phyloP scores from a whole-genome alignment of 2,888 invertebrate genomes.

The Hydraecia micacea region DNA sequence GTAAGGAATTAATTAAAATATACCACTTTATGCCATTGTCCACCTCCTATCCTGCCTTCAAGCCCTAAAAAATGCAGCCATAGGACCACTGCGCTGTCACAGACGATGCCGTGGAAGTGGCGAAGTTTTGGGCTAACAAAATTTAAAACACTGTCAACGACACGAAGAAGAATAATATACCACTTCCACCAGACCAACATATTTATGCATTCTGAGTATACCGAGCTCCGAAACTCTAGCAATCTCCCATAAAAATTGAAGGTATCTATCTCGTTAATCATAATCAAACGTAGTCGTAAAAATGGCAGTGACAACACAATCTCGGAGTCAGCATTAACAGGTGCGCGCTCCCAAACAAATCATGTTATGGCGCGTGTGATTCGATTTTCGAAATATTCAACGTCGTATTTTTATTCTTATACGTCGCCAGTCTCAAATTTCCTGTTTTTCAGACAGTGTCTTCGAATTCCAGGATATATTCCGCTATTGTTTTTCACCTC shows the following conservation, averaged over 20 bases:
- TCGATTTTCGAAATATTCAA: conserved; percentile 79
- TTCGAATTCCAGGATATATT: conserved; percentile 48
- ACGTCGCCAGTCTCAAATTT: conserved; percentile 51
- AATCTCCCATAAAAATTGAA: conserved; percentile 21
- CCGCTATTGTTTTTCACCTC: conserved; percentile 57
- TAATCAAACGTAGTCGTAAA: conserved; percentile 53
- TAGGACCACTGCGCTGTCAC: neutral
- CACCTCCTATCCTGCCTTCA: neutral
- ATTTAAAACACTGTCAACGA: neutral
- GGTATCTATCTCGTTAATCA: conserved; percentile 44
- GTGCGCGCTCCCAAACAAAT: conserved; percentile 74
- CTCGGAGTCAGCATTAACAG: conserved; percentile 59
- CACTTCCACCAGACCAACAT: neutral
- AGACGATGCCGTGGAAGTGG: neutral
- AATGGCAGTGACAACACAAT: conserved; percentile 33
- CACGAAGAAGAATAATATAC: neutral
- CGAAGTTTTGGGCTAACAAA: neutral
- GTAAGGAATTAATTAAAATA: neutral
- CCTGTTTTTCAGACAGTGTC: conserved; percentile 56
- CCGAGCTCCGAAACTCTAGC: conserved; percentile 4
- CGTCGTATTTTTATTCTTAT: conserved; percentile 50
- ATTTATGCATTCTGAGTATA: conserved; percentile 9
- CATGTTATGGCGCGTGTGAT: conserved; percentile 81
- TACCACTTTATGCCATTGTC: neutral
- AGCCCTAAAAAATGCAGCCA: neutral